These are phyloP conservation scores for Agonum fuliginosum DNA, from an alignment of 2,888 invertebrate species.

Conservation along the genomic window DNA sequence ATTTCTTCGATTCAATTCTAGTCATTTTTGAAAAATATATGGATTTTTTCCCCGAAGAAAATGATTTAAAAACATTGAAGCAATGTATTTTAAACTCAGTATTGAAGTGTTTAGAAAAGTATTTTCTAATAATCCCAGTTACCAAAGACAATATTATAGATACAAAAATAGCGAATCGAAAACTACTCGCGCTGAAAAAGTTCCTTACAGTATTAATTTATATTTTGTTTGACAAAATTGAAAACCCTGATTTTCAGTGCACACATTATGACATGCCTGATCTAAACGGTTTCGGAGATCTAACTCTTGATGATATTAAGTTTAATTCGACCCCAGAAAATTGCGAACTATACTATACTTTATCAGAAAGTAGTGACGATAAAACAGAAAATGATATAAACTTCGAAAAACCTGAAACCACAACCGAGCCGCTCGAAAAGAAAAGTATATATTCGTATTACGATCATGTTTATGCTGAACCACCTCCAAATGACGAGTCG, in stretches of 20 bases:
- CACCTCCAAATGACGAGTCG: neutral
- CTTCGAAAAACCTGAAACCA: neutral
- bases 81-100: slow-evolving; percentile 24
- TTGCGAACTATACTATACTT: slow-evolving; percentile 30
- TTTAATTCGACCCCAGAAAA: slow-evolving; percentile 41
- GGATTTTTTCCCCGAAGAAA: slow-evolving; percentile 23
- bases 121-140: slow-evolving; percentile 40
- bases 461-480: neutral
- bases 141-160: slow-evolving; percentile 13
- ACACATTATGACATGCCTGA: slow-evolving; percentile 45
- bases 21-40: slow-evolving; percentile 31
- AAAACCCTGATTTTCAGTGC: slow-evolving; percentile 57
- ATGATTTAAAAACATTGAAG: slow-evolving; percentile 16
- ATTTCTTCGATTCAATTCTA: slow-evolving; percentile 41
- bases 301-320: neutral
- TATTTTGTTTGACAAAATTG: slow-evolving; percentile 53
- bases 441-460: neutral
- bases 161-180: slow-evolving; percentile 15
- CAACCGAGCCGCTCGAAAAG: neutral
- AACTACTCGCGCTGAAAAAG: slow-evolving; percentile 10
- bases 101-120: slow-evolving; percentile 33
- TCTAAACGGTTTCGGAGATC: neutral
- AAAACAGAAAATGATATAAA: slow-evolving; percentile 1
- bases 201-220: slow-evolving; percentile 37
- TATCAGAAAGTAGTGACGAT: slow-evolving; percentile 53